Conservation (phyloP, 2,797 vertebrate genomes). For the Melanotaenia trifasciata region DNA sequence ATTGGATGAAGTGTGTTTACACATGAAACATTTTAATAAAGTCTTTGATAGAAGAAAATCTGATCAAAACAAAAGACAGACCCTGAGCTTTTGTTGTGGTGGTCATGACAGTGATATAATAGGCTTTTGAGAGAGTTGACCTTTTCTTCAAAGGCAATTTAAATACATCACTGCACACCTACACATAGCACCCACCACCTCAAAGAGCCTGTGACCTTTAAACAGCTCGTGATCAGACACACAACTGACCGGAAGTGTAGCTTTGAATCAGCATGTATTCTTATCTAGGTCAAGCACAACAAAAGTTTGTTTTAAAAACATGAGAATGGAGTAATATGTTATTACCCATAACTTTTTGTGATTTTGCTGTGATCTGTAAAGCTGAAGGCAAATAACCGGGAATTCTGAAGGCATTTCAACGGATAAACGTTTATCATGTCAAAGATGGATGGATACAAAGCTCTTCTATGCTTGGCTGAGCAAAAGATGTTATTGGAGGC, state of each 20-base stretch:
- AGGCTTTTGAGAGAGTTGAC: constrained; percentile 47
- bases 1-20: background rate
- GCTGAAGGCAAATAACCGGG: background rate
- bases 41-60: background rate
- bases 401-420: too few species aligned
- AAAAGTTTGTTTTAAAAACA: background rate
- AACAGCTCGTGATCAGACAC: constrained; percentile 23
- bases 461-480: background rate
- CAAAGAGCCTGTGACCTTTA: constrained; percentile 68
- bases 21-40: background rate
- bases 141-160: constrained; percentile 58
- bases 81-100: constrained; percentile 7
- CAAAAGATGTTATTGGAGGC: background rate
- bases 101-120: constrained; percentile 15
- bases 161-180: constrained; percentile 35
- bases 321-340: too few species aligned
- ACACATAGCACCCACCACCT: constrained; percentile 38
- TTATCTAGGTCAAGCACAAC: background rate
- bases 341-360: background rate
- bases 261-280: background rate
- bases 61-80: constrained; percentile 1
- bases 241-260: constrained; percentile 14
- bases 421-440: background rate
- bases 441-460: background rate
- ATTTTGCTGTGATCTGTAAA: background rate